phyloP scores from a whole-genome alignment of 2,888 invertebrate genomes.

The Pammene fasciana region DNA sequence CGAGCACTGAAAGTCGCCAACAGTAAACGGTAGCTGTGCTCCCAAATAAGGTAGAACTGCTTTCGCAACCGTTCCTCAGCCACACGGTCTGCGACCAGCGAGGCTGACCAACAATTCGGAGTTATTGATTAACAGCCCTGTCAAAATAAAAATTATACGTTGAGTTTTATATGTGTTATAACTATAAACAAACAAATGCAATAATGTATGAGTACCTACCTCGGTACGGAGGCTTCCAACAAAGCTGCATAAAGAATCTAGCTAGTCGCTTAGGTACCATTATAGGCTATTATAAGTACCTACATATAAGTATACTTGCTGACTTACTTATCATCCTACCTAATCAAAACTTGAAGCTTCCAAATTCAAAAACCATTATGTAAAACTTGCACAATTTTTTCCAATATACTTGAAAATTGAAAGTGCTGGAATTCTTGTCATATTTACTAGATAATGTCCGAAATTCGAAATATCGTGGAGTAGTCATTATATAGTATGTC shows the following conservation, averaged over 20 bases:
- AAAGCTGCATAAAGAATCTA: no score
- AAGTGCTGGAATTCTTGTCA: not conserved
- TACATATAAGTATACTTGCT: no score
- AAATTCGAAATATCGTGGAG: slow-evolving; percentile 46
- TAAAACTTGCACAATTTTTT: not conserved
- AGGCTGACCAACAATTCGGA: no score
- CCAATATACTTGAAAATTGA: not conserved
- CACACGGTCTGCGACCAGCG: slow-evolving; percentile 19
- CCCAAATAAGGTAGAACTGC: slow-evolving; percentile 61
- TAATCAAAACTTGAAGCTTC: no score
- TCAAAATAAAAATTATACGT: not conserved
- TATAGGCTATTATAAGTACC: no score
- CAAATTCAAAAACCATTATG: no score
- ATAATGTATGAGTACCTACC: no score
- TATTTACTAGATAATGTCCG: slow-evolving; percentile 5
- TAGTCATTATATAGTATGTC: slow-evolving; percentile 55
- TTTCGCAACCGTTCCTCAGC: slow-evolving; percentile 55
- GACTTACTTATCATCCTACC: no score
- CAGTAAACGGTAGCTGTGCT: slow-evolving; percentile 46
- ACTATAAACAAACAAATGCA: no score
- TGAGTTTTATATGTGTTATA: no score
- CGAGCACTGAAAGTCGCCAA: slow-evolving; percentile 60
- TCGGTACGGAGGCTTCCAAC: no score
- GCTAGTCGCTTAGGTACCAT: no score
- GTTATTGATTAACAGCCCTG: not conserved